Percentiles rank a stretch among this genome's conserved stretches.
These are phyloP conservation scores for Stenopsyche tienmushanensis DNA, from an alignment of 1,140 invertebrate genomes.

Conservation along the genomic window DNA sequence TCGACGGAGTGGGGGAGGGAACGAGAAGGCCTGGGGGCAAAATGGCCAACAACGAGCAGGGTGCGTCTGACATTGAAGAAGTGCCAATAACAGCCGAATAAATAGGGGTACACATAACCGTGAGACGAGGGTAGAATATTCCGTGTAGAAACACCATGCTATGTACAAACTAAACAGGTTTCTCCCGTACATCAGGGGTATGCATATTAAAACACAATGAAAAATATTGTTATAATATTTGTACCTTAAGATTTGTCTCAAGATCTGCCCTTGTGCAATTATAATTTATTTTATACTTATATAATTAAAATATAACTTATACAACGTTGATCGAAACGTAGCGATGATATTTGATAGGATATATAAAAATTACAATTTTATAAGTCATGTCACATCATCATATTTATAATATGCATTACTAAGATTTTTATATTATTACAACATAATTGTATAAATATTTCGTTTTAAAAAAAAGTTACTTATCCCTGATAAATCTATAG, in stretches of 20 bases:
- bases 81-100: constrained; percentile 60
- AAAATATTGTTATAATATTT: too few relatives aligned
- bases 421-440: too few relatives aligned
- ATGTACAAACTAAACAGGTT: constrained; percentile 7
- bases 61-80: constrained; percentile 60
- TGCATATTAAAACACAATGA: background rate
- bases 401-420: too few relatives aligned
- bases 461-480: too few relatives aligned
- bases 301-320: background rate
- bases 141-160: background rate
- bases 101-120: constrained; percentile 52
- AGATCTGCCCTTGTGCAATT: background rate
- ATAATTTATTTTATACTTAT: background rate
- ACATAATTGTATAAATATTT: too few relatives aligned
- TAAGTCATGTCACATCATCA: too few relatives aligned
- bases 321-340: too few relatives aligned
- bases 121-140: constrained; percentile 55
- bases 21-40: constrained; percentile 41
- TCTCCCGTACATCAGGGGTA: constrained; percentile 17
- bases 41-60: constrained; percentile 50
- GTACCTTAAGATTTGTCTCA: too few relatives aligned
- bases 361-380: too few relatives aligned
- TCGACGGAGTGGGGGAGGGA: constrained; percentile 39
- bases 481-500: too few relatives aligned
- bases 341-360: too few relatives aligned